A percentile compares a stretch with the other conserved stretches of the same genome.
Evolutionary conservation across 2,888 invertebrate genomes (phyloP).

Genomic region (Drosophila affinis): DNA sequence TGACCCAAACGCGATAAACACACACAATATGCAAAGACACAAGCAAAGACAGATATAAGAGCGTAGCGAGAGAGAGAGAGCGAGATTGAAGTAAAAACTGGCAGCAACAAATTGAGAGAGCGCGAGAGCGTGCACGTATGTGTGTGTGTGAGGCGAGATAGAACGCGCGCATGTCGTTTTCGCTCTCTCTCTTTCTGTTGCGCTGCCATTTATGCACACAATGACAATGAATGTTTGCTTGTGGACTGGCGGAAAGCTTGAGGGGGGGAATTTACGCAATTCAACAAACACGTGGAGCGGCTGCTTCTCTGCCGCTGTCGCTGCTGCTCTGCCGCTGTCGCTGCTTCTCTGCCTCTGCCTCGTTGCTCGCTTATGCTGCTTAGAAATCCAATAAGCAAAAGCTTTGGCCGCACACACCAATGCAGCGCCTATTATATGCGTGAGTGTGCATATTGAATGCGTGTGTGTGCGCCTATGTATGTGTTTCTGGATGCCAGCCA

Average conservation of each 20-base stretch:
- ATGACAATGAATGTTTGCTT: constrained; percentile 42
- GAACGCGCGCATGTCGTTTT: constrained; percentile 46
- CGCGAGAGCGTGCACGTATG: constrained; percentile 29
- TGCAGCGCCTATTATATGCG: constrained; percentile 71
- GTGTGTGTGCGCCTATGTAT: constrained; percentile 13
- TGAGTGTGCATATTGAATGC: constrained; percentile 29
- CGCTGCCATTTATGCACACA: constrained; percentile 51
- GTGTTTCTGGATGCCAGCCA: constrained; percentile 49
- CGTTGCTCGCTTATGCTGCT: constrained; percentile 42
- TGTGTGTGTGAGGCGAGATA: constrained; percentile 2
- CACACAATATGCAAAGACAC: constrained; percentile 25
- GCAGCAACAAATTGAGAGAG: constrained; percentile 15
- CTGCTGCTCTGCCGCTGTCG: constrained; percentile 35
- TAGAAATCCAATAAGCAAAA: constrained; percentile 71
- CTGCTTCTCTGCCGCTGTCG: constrained; percentile 45
- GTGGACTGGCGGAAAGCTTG: not conserved
- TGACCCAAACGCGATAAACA: constrained; percentile 8
- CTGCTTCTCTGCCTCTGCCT: constrained; percentile 17
- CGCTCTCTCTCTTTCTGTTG: constrained; percentile 48
- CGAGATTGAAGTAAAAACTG: constrained; percentile 32
- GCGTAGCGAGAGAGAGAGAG: not conserved
- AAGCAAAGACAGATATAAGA: constrained; percentile 20
- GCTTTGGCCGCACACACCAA: constrained; percentile 71
- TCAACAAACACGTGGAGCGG: constrained; percentile 76
- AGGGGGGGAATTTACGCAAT: constrained; percentile 68